Evolutionary conservation across 1,140 invertebrate genomes (phyloP).

Genomic region (Trichonephila clavata): DNA sequence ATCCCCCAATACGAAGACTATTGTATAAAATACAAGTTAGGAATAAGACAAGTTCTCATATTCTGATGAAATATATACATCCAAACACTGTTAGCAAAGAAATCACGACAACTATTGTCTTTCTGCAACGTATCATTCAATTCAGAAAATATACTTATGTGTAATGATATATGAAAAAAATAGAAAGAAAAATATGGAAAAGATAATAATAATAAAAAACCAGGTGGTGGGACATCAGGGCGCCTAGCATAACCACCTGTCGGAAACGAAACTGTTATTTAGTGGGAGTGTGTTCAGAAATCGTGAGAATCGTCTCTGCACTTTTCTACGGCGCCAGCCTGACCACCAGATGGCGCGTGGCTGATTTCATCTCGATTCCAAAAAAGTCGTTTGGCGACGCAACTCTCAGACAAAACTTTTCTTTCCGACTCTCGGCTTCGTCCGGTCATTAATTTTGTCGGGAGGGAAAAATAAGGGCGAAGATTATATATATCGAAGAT

Average conservation of each 20-base stretch:
- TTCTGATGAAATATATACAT: neutral
- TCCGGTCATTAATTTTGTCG: slow-evolving; percentile 66
- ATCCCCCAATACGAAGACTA: no score
- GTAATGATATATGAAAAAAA: slow-evolving; percentile 50
- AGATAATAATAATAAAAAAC: slow-evolving; percentile 59
- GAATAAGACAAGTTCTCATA: neutral
- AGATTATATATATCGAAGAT: slow-evolving; percentile 16
- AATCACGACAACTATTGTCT: slow-evolving; percentile 51
- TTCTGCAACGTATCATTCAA: slow-evolving; percentile 39
- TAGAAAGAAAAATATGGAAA: slow-evolving; percentile 9
- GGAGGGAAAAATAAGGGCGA: slow-evolving; percentile 37
- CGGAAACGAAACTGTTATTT: slow-evolving; percentile 75
- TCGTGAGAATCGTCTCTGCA: slow-evolving; percentile 60
- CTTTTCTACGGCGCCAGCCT: slow-evolving; percentile 69
- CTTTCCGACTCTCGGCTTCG: slow-evolving; percentile 17
- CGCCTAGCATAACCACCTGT: slow-evolving; percentile 75
- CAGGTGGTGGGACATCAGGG: slow-evolving; percentile 71
- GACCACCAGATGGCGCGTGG: slow-evolving; percentile 75
- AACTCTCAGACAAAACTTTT: slow-evolving; percentile 76
- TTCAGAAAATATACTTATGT: neutral
- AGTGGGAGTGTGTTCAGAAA: slow-evolving; percentile 60
- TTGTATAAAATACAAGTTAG: neutral
- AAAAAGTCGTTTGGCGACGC: slow-evolving; percentile 73
- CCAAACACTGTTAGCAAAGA: slow-evolving; percentile 17
- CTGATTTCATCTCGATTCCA: slow-evolving; percentile 72